Base-by-base conservation (phyloP, 1,140 invertebrate genomes). In the Ips typographus region DNA sequence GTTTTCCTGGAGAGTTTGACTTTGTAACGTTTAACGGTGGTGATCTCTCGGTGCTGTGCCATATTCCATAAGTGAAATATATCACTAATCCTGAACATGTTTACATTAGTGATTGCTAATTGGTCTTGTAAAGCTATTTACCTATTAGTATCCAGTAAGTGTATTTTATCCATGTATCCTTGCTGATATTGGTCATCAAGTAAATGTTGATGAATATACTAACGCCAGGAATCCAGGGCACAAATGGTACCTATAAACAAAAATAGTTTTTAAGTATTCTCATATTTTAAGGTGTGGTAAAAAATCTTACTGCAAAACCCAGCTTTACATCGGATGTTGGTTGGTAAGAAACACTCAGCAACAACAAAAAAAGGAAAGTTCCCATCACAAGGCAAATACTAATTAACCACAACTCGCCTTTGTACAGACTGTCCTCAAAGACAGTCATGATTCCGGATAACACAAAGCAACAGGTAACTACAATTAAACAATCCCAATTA, bases 201-300 rank as follows among this genome's bases (percentile, higher is more conserved):
- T 91, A 91, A 58, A 92, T 86, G 80, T 95, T 94, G 65, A 92
- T 87, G 43, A 93, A 83, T 73, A 94, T 90, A 74, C 90, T 93
- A 3, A 92, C 71, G 2, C 87, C 86, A 0, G 93, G 92, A 65
- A 94, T 77, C 81, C 91, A 87, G 6, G 93, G 93, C 7, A 94
- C 91, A 39, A 91, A 81, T 8, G 92, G 92, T 39, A 90, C 91
- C 87, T 91, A 81, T 42, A 83, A 84, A 42, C 40, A 59, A 41
- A 67, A 40, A 47, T 5, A 1, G 4, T 47, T n/a, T n/a, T 5
- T 47, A 5, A 47, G n/a, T 47, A 47, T 47, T 47, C n/a, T n/a
- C 62, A 22, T 7, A 40, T 40, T 38, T 8, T 43, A 56, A 55
- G 37, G 37, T 36, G 40, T 64, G 1, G 49, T 49, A 7, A 2